Conservation (phyloP, 2,888 invertebrate genomes). For the Epinotia brunnichana region DNA sequence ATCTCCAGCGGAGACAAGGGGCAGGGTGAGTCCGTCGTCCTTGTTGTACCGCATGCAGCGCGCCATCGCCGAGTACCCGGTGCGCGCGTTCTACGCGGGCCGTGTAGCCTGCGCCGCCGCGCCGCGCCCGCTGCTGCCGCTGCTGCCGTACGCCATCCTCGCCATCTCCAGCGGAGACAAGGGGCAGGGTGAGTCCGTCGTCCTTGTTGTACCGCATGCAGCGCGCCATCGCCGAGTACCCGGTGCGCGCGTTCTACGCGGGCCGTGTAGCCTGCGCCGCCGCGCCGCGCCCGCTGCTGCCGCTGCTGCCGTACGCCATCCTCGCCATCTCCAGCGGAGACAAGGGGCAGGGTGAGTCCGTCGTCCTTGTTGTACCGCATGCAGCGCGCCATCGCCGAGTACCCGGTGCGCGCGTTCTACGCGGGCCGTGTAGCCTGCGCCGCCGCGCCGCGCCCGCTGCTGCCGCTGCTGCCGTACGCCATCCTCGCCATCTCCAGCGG, state of each 20-base stretch:
- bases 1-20: conserved; percentile 66
- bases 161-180: conserved; percentile 68
- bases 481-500: no score
- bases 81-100: conserved; percentile 87
- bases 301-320: conserved; percentile 66
- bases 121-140: conserved; percentile 52
- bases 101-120: conserved; percentile 69
- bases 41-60: conserved; percentile 92
- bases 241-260: conserved; percentile 88
- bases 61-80: conserved; percentile 92
- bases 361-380: no score
- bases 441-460: no score
- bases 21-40: conserved; percentile 56
- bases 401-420: conserved; percentile 87
- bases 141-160: conserved; percentile 69
- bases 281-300: conserved; percentile 53
- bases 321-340: conserved; percentile 69
- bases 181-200: conserved; percentile 75
- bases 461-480: no score
- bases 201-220: conserved; percentile 92
- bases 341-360: conserved; percentile 58
- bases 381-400: no score
- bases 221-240: conserved; percentile 90
- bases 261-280: conserved; percentile 74
- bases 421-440: no score